These are phyloP conservation scores for Elysia crispata DNA, from an alignment of 2,888 invertebrate species.

Conservation along the genomic window DNA sequence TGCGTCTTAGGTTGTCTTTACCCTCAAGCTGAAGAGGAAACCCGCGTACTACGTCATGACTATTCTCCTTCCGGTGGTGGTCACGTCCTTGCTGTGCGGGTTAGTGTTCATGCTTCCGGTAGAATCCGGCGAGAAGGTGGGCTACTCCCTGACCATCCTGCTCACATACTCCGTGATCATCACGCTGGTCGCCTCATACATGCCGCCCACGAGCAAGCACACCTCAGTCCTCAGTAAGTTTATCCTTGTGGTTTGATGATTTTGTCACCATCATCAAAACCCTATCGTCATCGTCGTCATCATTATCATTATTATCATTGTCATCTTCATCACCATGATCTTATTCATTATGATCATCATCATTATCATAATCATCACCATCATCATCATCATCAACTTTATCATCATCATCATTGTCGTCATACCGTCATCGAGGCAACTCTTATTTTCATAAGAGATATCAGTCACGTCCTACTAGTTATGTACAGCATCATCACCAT, in stretches of 20 bases:
- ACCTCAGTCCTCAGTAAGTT: conserved; percentile 49
- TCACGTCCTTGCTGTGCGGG: conserved; percentile 50
- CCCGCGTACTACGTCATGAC: conserved; percentile 49
- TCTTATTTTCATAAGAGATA: too few species aligned
- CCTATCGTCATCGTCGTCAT: not conserved
- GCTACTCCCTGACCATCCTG: conserved; percentile 52
- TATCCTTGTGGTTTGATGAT: not conserved
- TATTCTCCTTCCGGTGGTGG: conserved; percentile 51
- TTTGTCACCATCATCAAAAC: not conserved
- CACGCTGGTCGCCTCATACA: conserved; percentile 49
- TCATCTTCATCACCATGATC: not conserved
- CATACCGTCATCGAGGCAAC: too few species aligned
- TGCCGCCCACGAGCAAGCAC: conserved; percentile 52
- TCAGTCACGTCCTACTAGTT: conserved; percentile 17
- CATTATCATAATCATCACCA: not conserved
- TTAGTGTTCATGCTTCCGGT: conserved; percentile 53
- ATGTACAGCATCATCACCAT: conserved; percentile 32
- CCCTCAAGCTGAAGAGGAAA: conserved; percentile 46
- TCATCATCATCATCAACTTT: too few species aligned
- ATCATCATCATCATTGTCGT: too few species aligned
- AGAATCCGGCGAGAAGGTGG: conserved; percentile 54
- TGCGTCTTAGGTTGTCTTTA: conserved; percentile 46
- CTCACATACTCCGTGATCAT: conserved; percentile 54
- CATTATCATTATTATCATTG: not conserved
- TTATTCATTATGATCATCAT: not conserved